Base-by-base conservation (phyloP, 2,113 vertebrate species). In the Sinocyclocheilus anshuiensis region DNA sequence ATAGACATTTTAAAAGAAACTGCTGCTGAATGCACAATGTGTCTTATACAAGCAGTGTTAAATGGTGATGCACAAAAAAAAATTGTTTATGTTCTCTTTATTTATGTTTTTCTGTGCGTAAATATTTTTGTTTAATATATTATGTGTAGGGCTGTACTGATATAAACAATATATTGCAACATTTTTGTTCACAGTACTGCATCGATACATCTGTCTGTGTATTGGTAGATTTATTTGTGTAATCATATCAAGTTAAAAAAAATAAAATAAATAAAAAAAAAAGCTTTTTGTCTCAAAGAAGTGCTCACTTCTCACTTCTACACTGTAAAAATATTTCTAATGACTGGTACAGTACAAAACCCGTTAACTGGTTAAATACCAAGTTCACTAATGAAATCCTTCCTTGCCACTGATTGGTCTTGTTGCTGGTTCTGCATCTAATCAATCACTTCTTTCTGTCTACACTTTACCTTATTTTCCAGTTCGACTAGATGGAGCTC, bases 1-100 rank as follows among this genome's bases (percentile, higher is more conserved):
- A 81, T 9, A 33, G 76, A 77, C 50, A 18, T 77, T 8, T 55
- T 81, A 16, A 81, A 24, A 42, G 13, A 63, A 15, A 80, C 72
- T 55, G 50, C 4, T 6, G 39, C 36, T 48, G 59, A 81, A 81
- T 81, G 16, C 39, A 69, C 59, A 82, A 67, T 33, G 4, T 69
- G 61, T 69, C n/a, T 29, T 29, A 82, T 48, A 50, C 42, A 50
- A 63, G 75, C 24, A 16, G 16, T 26, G 13, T 26, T 53, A 76
- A 48, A 50, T 77, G 12, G 22, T 53, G n/a, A 50, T 12, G 22
- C 10, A 45, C 36, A 77, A 26, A 33, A 1, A 3, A 33, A 3
- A n/a, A n/a, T n/a, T n/a, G 42, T 13, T 53, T 26, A 10, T 53
- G 33, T 42, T n/a, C 22, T 61, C 20, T 61, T 61, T 22, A 22